Conservation (phyloP, 2,797 vertebrate genomes). For the Trichosurus vulpecula region DNA sequence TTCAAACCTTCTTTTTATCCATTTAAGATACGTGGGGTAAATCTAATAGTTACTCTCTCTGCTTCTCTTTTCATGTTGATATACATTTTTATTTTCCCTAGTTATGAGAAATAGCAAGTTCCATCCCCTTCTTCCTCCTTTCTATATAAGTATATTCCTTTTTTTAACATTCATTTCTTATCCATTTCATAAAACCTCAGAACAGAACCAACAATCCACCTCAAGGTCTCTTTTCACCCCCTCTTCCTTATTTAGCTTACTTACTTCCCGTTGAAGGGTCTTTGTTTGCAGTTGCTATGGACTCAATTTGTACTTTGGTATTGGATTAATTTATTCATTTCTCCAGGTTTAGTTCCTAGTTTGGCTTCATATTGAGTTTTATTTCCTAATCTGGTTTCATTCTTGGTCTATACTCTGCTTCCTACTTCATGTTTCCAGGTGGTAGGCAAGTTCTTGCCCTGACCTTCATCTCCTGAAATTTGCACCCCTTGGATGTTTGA, state of each 20-base stretch:
- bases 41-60: not conserved
- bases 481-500: not conserved
- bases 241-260: not conserved
- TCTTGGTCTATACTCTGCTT: not conserved
- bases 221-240: not conserved
- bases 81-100: not conserved
- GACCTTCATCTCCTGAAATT: not conserved
- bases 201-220: not conserved
- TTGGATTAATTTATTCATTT: not conserved
- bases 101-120: not conserved
- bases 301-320: not conserved
- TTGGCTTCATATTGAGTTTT: not conserved
- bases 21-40: not conserved
- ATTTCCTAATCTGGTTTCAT: not conserved
- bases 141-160: not conserved
- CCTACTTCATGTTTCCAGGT: not conserved
- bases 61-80: not conserved
- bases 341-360: not conserved
- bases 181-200: not conserved
- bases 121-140: not conserved
- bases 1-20: not conserved
- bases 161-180: not conserved
- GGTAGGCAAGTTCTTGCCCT: not conserved
- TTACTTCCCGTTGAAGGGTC: not conserved
- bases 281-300: not conserved